Base-by-base conservation (phyloP, 2,113 vertebrate genomes). In the Aepyceros melampus region DNA sequence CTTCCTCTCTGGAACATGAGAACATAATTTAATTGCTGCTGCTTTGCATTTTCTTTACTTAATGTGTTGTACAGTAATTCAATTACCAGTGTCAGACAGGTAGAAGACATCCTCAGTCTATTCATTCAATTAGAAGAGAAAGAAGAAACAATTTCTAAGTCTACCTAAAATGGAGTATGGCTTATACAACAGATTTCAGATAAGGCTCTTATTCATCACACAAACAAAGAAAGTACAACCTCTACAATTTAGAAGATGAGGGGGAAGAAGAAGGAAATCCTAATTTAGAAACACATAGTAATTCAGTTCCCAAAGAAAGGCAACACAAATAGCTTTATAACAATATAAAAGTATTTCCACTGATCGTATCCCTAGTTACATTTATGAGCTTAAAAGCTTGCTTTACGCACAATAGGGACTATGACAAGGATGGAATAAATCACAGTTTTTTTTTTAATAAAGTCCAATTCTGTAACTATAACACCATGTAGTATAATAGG, bases 201-300 rank as follows among this genome's bases (percentile, higher is more conserved):
- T 87, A 83, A 93, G 29, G 40, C 53, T 64, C 89, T 91, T 56
- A 81, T 58, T 96, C 94, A 87, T 81, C 82, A 89, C 2, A 43
- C 62, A 94, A 31, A 97, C 64, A 97, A 97, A 97, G 94, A 47
- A 95, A 60, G 21, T 36, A 33, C 85, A 94, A 81, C 36, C 96
- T 97, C 40, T 74, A 31, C 49, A 64, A 86, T 64, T 84, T 78
- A 83, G 90, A 85, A 76, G 84, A 15, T 33, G 16, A 87, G 74
- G 92, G 40, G 56, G 47, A 47, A 7, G n/a, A 88, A 89, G 45
- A n/a, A 82, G 81, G 97, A 95, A 43, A 29, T 82, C 67, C 89
- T 58, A 85, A 96, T 98, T 97, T 96, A 95, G 93, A 98, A 98
- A 58, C 12, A 89, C 11, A 90, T 0, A n/a, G 71, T 76, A 58